Conservation (phyloP, 37 sponge, comb jelly and placozoan species). For the Spongilla lacustris region DNA sequence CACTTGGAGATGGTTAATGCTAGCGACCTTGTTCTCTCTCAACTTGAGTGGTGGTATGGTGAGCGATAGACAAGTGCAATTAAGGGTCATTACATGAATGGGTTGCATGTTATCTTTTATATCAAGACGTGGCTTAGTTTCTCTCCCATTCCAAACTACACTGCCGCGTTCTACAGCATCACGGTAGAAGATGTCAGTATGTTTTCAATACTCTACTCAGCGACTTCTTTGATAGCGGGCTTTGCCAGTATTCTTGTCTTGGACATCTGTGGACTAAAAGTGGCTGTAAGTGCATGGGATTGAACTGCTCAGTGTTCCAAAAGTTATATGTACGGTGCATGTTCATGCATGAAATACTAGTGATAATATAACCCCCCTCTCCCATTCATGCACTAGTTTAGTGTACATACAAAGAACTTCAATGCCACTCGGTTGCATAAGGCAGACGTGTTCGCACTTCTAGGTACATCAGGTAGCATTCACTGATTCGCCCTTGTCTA, state of each 20-base stretch:
- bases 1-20: slow-evolving; percentile 69
- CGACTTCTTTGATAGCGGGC: slow-evolving; percentile 51
- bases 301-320: no score
- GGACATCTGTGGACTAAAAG: slow-evolving; percentile 61
- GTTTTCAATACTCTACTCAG: slow-evolving; percentile 52
- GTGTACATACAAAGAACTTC: no score
- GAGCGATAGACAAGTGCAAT: neutral
- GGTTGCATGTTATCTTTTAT: neutral
- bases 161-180: slow-evolving; percentile 51
- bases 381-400: no score
- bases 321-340: no score
- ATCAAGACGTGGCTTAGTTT: slow-evolving; percentile 68
- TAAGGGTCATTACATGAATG: neutral
- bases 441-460: neutral
- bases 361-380: no score
- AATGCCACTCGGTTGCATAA: neutral
- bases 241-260: slow-evolving; percentile 57
- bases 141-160: slow-evolving; percentile 54
- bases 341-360: no score
- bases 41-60: slow-evolving; percentile 85
- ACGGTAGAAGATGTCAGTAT: slow-evolving; percentile 33
- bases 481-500: neutral
- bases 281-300: slow-evolving; percentile 41
- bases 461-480: neutral
- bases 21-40: slow-evolving; percentile 46